A percentile compares a stretch with the other conserved stretches of the same genome.
Evolutionary conservation across 2,113 vertebrate species (phyloP).

Genomic region (Phylloscopus whistleri): DNA sequence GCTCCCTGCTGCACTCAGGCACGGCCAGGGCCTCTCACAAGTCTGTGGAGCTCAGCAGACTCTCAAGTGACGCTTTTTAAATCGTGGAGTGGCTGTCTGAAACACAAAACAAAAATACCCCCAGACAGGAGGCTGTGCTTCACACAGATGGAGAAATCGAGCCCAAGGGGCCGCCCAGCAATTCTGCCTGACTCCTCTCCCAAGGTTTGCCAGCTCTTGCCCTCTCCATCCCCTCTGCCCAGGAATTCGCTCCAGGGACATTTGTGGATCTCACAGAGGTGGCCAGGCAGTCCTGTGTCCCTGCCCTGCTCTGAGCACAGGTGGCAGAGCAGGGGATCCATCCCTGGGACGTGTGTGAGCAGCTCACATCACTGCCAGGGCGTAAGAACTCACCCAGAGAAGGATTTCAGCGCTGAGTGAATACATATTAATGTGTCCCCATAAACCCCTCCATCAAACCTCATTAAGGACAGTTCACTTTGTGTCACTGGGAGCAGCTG

Average conservation of each 20-base stretch:
- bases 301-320: neutral
- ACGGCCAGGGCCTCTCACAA: neutral
- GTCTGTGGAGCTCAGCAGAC: neutral
- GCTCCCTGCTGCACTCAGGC: neutral
- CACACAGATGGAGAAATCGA: neutral
- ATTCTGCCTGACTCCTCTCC: neutral
- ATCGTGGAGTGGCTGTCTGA: neutral
- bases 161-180: neutral
- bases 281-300: neutral
- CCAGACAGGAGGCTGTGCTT: neutral
- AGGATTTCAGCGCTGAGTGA: neutral
- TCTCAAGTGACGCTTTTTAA: slow-evolving; percentile 23
- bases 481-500: neutral
- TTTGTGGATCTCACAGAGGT: accelerated
- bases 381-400: neutral
- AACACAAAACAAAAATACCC: neutral
- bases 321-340: neutral
- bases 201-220: neutral
- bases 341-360: neutral
- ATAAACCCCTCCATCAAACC: neutral
- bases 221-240: neutral
- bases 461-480: neutral
- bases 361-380: neutral
- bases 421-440: neutral
- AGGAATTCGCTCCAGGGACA: neutral